Conservation (phyloP, 2,113 vertebrate genomes). For the Cochlearius cochlearius region DNA sequence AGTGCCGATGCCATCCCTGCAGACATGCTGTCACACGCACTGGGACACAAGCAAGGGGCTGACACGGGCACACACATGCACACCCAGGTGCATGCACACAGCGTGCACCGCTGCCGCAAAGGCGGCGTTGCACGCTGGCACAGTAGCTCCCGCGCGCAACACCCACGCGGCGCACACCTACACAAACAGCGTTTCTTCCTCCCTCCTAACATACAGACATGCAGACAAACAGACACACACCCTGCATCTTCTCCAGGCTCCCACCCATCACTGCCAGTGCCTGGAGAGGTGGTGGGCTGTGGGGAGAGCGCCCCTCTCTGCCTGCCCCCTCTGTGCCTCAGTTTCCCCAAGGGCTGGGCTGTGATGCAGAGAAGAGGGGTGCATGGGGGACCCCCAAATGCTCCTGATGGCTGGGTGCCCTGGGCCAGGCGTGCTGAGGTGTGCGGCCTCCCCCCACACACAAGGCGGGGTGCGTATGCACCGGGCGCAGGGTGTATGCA, state of each 20-base stretch:
- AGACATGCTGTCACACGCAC: accelerated
- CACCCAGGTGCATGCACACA: neutral
- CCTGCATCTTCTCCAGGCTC: neutral
- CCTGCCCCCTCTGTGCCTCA: neutral
- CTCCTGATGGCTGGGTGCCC: neutral
- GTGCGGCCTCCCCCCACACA: too few relatives aligned
- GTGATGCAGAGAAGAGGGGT: neutral
- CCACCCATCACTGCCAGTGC: neutral
- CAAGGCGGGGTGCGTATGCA: accelerated
- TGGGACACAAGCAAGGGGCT: accelerated
- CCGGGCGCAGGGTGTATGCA: too few relatives aligned
- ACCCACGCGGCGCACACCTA: neutral
- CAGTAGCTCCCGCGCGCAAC: neutral
- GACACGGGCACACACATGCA: accelerated
- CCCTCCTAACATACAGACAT: neutral
- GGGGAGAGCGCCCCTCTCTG: neutral
- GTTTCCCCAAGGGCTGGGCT: neutral
- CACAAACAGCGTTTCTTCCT: neutral
- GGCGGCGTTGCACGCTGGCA: accelerated
- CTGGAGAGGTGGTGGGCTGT: neutral
- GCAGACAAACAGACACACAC: neutral
- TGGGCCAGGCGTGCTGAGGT: neutral
- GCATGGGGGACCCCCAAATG: neutral
- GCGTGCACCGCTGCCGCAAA: accelerated
- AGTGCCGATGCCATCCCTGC: neutral